Evolutionary conservation across 2,888 invertebrate species (phyloP).

Genomic region (Cryptophagus acutangulus): DNA sequence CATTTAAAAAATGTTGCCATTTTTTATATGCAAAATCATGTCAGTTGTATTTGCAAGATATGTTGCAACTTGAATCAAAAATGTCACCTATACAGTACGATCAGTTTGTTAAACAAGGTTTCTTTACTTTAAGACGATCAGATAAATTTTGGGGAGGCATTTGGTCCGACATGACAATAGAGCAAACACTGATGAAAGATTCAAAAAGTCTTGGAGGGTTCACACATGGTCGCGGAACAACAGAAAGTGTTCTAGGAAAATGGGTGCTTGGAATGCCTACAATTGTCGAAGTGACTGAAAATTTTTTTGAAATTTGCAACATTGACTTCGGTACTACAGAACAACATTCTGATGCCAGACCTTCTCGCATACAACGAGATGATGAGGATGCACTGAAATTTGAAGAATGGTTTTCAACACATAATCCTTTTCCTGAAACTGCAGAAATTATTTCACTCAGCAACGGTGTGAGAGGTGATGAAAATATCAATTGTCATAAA

Average conservation of each 20-base stretch:
- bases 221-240: too few relatives aligned
- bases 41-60: slow-evolving; percentile 37
- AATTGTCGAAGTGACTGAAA: too few relatives aligned
- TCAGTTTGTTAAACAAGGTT: slow-evolving; percentile 22
- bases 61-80: slow-evolving; percentile 28
- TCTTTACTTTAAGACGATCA: background rate
- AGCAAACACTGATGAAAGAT: slow-evolving; percentile 2
- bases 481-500: slow-evolving; percentile 7
- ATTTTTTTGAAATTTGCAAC: too few relatives aligned
- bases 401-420: background rate
- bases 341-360: slow-evolving; percentile 2
- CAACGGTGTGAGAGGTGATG: slow-evolving; percentile 1
- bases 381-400: background rate
- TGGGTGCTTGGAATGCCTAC: too few relatives aligned
- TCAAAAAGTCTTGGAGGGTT: background rate
- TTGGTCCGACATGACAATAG: slow-evolving; percentile 2
- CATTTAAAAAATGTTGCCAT: background rate
- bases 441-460: background rate
- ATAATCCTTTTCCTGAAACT: background rate
- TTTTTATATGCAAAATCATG: too few relatives aligned
- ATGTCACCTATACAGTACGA: slow-evolving; percentile 27
- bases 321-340: slow-evolving; percentile 1
- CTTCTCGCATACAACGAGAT: slow-evolving; percentile 1
- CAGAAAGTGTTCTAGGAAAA: too few relatives aligned
- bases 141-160: slow-evolving; percentile 7